Conservation (phyloP, 2,888 invertebrate species). For the Schizaphis graminum region DNA sequence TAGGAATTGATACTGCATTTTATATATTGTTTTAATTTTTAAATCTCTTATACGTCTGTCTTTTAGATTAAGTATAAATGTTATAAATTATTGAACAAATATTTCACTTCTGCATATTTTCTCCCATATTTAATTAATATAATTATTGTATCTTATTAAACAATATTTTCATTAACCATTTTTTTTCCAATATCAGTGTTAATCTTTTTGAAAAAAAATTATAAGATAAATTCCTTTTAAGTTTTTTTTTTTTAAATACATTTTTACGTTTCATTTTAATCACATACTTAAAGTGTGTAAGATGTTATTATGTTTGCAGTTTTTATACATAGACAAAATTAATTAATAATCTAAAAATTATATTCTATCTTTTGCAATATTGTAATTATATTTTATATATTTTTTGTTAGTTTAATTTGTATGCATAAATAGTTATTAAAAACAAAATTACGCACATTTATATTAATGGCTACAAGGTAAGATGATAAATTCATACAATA, state of each 20-base stretch:
- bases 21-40: slow-evolving; percentile 14
- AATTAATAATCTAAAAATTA: not conserved
- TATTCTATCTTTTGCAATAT: not conserved
- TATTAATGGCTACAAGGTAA: slow-evolving; percentile 6
- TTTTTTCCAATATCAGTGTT: not conserved
- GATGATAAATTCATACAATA: slow-evolving; percentile 30
- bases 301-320: not conserved
- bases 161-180: not conserved
- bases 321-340: not conserved
- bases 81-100: slow-evolving; percentile 35
- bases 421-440: slow-evolving; percentile 22
- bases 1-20: not conserved
- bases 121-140: not conserved
- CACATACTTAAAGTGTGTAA: not conserved
- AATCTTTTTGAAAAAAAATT: not conserved
- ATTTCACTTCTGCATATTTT: slow-evolving; percentile 11
- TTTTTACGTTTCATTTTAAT: not conserved
- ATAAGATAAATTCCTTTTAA: not conserved
- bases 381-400: slow-evolving; percentile 44
- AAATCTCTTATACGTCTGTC: not conserved
- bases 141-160: not conserved
- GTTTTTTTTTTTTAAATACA: not conserved
- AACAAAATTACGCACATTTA: slow-evolving; percentile 20
- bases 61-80: not conserved
- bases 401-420: slow-evolving; percentile 25